Evolutionary conservation across 1,140 invertebrate species (phyloP), one percentile per base, ranked within the genome.

Genomic region (Chironomus striatipennis): DNA sequence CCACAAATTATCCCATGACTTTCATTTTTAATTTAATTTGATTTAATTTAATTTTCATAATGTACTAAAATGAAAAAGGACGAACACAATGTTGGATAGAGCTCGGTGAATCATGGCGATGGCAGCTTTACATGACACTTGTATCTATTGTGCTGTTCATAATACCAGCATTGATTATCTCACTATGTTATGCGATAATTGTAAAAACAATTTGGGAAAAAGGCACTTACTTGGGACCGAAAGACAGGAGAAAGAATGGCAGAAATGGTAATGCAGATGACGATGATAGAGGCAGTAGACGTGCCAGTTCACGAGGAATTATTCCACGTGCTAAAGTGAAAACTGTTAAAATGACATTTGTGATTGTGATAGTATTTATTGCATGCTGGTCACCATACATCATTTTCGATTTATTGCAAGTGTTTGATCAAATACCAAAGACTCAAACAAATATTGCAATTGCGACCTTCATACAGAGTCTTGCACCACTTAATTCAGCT

Each of bases 281-380:
- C 7, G 81, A 82, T 74, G 88, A 89, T 75, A 85, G 85, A 9
- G 88, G 90, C 76, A 85, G 86, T 9, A 79, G 91, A 34, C 85
- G 91, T 73, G 91, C 90, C 0, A 92, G 90, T 75, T 92, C 91
- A 0, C 84, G 93, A 75, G 95, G 95, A 34, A 88, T 97, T 20
- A 97, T 98, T 79, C 95, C 95, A 1, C 86, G 93, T 78, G 96
- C 96, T 8, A 97, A 97, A 85, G 94, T 98, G 76, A 95, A 97
- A 84, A 97, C 95, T n/a, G 91, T 97, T 67, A 98, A 98, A 84
- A 97, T 98, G 95, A 97, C 96, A 0, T 91, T 97, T 77, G 93
- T 95, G 75, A 98, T 98, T 78, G 94, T 98, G 75, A 93, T 96
- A 79, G 95, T 96, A 15, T 98, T 98, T 83, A 91, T 98, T 74